These are phyloP conservation scores for Nomada ruficornis DNA, from an alignment of 2,888 invertebrate genomes.

Conservation along the genomic window DNA sequence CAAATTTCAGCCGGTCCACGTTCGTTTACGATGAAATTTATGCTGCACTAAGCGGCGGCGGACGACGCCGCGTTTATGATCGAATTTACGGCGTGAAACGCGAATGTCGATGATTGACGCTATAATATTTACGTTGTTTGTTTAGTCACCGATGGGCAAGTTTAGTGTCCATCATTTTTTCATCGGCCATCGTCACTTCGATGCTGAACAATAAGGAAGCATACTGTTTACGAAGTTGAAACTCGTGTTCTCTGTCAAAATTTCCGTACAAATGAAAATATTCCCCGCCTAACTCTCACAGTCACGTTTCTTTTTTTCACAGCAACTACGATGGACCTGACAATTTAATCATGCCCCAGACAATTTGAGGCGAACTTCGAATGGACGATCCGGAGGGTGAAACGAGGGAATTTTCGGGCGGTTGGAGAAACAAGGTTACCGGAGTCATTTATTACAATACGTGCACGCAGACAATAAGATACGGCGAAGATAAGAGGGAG, in stretches of 20 bases:
- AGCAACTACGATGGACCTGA: neutral
- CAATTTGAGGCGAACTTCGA: slow-evolving; percentile 85
- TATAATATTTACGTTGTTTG: slow-evolving; percentile 40
- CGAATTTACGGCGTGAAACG: slow-evolving; percentile 31
- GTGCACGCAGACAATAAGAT: slow-evolving; percentile 89
- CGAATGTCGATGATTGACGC: slow-evolving; percentile 36
- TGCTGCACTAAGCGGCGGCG: slow-evolving; percentile 34
- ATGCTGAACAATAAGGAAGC: neutral
- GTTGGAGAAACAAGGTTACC: slow-evolving; percentile 90
- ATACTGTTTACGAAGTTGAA: neutral
- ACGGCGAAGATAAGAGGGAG: slow-evolving; percentile 23
- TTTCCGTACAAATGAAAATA: too few species aligned
- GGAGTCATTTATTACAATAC: slow-evolving; percentile 92
- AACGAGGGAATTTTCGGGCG: slow-evolving; percentile 78
- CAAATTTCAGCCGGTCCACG: slow-evolving; percentile 20
- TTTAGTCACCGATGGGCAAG: neutral
- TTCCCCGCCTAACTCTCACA: neutral
- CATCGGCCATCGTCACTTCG: neutral
- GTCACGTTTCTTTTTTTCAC: slow-evolving; percentile 8
- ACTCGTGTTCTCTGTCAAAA: neutral
- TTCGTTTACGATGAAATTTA: slow-evolving; percentile 41
- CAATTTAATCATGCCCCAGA: slow-evolving; percentile 77
- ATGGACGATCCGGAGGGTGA: slow-evolving; percentile 83
- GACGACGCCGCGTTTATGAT: slow-evolving; percentile 33
- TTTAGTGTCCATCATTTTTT: slow-evolving; percentile 3